These are phyloP conservation scores for Xestia ashworthii DNA, from an alignment of 2,888 invertebrate species.

Conservation along the genomic window DNA sequence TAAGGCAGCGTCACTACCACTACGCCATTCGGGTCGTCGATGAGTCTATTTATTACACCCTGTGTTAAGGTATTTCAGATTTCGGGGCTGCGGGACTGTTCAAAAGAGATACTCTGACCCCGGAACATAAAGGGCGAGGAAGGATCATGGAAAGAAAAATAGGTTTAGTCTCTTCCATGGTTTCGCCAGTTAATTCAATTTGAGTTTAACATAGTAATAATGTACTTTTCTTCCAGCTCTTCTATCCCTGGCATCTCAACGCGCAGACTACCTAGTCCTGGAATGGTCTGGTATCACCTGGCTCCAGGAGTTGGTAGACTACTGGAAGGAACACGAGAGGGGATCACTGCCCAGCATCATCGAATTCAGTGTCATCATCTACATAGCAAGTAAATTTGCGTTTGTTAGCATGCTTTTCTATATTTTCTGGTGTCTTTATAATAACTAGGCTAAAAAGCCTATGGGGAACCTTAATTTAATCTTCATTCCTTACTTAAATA, in stretches of 20 bases:
- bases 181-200: background rate
- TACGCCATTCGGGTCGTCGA: no score
- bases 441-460: background rate
- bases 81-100: no score
- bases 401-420: conserved; percentile 78
- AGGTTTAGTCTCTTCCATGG: background rate
- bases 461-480: no score
- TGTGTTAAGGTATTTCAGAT: no score
- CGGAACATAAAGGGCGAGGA: no score
- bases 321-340: conserved; percentile 95
- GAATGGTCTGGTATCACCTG: conserved; percentile 95
- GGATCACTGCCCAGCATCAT: conserved; percentile 95
- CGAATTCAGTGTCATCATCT: conserved; percentile 95
- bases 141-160: no score
- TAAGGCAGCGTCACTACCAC: no score
- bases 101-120: no score
- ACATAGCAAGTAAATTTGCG: conserved; percentile 94
- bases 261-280: conserved; percentile 95
- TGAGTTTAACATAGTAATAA: background rate
- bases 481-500: background rate
- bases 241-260: conserved; percentile 97
- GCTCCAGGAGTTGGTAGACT: conserved; percentile 93
- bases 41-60: no score
- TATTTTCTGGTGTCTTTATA: conserved; percentile 10
- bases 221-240: conserved; percentile 92